Evolutionary conservation across 2,113 vertebrate genomes (phyloP).

Genomic region (Polypterus senegalus): DNA sequence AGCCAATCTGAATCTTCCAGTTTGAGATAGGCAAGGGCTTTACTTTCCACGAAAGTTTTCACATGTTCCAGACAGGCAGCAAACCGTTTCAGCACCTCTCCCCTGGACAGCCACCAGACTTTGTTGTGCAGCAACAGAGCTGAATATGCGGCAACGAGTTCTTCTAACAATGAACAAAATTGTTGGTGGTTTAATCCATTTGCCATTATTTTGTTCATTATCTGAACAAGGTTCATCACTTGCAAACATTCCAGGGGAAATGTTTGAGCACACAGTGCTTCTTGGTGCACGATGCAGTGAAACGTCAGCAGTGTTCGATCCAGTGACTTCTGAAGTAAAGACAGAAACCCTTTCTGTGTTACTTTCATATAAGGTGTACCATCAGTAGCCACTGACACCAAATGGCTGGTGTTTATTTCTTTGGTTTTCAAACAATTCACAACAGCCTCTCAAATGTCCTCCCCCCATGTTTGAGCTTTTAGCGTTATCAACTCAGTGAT

Average conservation of each 20-base stretch:
- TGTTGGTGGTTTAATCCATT: neutral
- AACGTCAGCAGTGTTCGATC: neutral
- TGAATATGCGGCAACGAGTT: neutral
- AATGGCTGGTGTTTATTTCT: neutral
- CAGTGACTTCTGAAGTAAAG: constrained; percentile 1
- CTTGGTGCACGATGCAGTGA: neutral
- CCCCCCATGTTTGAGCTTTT: neutral
- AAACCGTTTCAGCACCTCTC: neutral
- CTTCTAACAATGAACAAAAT: constrained; percentile 2
- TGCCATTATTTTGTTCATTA: no score
- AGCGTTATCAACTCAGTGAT: no score
- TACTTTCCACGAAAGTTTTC: neutral
- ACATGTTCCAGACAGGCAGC: constrained; percentile 1
- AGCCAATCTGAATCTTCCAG: neutral
- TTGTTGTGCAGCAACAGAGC: neutral
- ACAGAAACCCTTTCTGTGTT: neutral
- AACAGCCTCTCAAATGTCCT: neutral
- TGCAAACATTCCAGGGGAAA: no score
- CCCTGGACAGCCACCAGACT: neutral
- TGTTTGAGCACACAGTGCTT: neutral
- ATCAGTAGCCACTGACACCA: neutral
- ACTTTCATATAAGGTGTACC: neutral
- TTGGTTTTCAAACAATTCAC: neutral
- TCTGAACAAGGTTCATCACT: no score
- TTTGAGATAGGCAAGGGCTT: neutral